Conservation (phyloP, 2,888 invertebrate genomes). For the Dolichopus griseipennis region DNA sequence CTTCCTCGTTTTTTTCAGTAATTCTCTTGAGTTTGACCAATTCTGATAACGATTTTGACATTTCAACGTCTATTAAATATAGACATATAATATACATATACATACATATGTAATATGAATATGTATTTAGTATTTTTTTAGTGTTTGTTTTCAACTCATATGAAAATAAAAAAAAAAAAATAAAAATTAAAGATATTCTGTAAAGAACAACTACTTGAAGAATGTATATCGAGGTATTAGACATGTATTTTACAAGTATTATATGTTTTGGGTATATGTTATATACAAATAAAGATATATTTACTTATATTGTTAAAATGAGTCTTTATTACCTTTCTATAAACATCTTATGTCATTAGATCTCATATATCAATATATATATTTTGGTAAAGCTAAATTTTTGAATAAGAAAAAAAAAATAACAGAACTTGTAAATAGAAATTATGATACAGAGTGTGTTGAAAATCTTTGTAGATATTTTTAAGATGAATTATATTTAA, state of each 20-base stretch:
- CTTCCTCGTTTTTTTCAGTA: neutral
- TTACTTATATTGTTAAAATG: neutral
- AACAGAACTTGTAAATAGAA: no score
- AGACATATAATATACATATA: no score
- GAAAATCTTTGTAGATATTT: no score
- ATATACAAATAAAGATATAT: neutral
- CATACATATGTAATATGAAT: no score
- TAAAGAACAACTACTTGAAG: neutral
- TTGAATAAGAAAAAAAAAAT: no score
- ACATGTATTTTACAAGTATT: no score
- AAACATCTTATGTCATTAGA: neutral
- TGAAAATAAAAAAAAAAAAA: no score
- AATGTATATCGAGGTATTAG: no score
- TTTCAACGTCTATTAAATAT: conserved; percentile 1
- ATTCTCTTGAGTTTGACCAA: neutral
- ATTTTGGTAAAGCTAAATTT: no score
- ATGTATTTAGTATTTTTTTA: neutral
- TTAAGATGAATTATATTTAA: no score
- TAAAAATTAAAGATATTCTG: conserved; percentile 1
- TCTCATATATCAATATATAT: neutral
- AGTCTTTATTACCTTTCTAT: conserved; percentile 6
- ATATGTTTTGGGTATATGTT: no score
- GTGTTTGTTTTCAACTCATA: conserved; percentile 4
- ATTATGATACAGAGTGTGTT: no score
- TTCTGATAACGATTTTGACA: conserved; percentile 4